Evolutionary conservation across 2,888 invertebrate species (phyloP).

Genomic region (Limulus polyphemus): DNA sequence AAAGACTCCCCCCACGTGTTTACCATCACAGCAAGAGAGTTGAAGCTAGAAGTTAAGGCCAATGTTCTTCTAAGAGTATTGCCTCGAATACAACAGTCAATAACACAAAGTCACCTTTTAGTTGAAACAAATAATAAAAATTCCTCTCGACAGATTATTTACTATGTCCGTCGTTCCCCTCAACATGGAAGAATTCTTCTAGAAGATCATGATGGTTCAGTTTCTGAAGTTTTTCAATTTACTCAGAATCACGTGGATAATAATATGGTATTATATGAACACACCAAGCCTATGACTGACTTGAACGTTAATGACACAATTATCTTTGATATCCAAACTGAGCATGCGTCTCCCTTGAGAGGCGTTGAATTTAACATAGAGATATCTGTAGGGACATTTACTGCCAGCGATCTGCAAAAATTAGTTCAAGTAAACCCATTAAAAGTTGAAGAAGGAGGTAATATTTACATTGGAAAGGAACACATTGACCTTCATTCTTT

Average conservation of each 20-base stretch:
- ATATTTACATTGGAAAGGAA: constrained; percentile 30
- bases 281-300: constrained; percentile 68
- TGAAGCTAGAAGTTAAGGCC: constrained; percentile 46
- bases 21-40: constrained; percentile 52
- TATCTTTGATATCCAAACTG: constrained; percentile 58
- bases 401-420: constrained; percentile 50
- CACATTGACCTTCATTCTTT: constrained; percentile 29
- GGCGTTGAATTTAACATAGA: constrained; percentile 40
- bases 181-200: constrained; percentile 61
- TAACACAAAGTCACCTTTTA: constrained; percentile 56
- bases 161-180: constrained; percentile 56
- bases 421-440: constrained; percentile 49
- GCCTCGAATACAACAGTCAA: constrained; percentile 68
- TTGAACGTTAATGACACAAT: constrained; percentile 70
- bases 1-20: constrained; percentile 61
- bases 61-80: constrained; percentile 67
- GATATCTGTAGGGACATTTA: constrained; percentile 23
- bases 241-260: constrained; percentile 71
- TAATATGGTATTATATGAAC: constrained; percentile 68
- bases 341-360: constrained; percentile 51
- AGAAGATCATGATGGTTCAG: constrained; percentile 44
- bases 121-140: constrained; percentile 61
- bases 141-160: constrained; percentile 49
- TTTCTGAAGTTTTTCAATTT: constrained; percentile 49
- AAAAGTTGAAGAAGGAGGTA: constrained; percentile 63